These are phyloP conservation scores for Tapirus terrestris DNA, from an alignment of 2,113 vertebrate species.

Conservation along the genomic window DNA sequence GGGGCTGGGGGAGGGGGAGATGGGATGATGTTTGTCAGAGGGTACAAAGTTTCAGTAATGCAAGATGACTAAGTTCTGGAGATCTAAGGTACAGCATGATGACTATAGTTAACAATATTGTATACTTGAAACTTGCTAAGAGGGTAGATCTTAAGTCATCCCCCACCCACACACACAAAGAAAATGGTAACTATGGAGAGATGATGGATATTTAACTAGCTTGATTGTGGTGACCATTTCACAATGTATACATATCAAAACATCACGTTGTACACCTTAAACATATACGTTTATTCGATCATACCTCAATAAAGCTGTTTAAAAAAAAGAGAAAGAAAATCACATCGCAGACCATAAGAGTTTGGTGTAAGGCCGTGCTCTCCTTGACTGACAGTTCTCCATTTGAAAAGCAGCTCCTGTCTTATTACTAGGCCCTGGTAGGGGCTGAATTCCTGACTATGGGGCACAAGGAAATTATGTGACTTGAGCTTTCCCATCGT, in stretches of 20 bases:
- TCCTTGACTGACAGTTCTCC: background rate
- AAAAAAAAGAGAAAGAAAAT: background rate
- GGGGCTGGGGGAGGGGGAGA: no score
- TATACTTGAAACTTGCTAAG: no score
- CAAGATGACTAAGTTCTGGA: no score
- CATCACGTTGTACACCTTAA: background rate
- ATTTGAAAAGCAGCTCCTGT: background rate
- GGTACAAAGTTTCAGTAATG: no score
- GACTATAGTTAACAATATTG: no score
- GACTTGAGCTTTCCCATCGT: background rate
- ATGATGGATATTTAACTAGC: no score
- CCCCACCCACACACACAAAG: no score
- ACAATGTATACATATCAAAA: background rate
- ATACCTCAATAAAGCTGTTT: background rate
- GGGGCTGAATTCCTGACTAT: background rate
- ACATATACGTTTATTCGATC: background rate
- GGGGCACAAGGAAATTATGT: background rate
- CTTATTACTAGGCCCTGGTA: background rate
- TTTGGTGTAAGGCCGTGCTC: background rate
- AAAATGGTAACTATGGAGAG: no score
- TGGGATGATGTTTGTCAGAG: no score
- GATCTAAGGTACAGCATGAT: no score
- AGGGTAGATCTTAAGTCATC: no score
- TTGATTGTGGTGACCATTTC: no score
- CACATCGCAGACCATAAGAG: background rate